A percentile compares a stretch with the other conserved stretches of the same genome.
phyloP scores from a whole-genome alignment of 2,888 invertebrate species.

The Acrobeloides nanus region DNA sequence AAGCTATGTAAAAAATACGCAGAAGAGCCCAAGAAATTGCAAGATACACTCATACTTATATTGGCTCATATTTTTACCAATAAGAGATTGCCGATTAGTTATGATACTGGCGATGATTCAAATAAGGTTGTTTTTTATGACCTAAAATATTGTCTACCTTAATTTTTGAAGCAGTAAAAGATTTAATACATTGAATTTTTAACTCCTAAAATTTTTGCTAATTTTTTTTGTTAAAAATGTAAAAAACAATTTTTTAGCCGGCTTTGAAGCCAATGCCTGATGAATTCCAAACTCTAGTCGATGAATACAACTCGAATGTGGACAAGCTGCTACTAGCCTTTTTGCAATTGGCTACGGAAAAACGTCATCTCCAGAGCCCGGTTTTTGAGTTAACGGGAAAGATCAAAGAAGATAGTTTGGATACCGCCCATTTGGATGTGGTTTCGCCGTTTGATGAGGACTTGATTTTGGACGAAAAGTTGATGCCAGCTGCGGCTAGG shows the following conservation, averaged over 20 bases:
- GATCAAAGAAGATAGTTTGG: too few relatives aligned
- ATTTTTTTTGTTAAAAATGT: too few relatives aligned
- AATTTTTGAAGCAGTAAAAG: too few relatives aligned
- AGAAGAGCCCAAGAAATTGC: slow-evolving; percentile 23
- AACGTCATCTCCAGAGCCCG: too few relatives aligned
- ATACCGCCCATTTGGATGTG: slow-evolving; percentile 6
- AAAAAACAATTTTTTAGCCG: slow-evolving; percentile 16
- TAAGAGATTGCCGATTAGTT: slow-evolving; percentile 29
- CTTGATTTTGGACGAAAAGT: slow-evolving; percentile 11
- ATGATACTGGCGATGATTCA: neutral
- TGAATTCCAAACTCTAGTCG: slow-evolving; percentile 21
- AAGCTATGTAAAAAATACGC: slow-evolving; percentile 26
- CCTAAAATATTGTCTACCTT: slow-evolving; percentile 10
- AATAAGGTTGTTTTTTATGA: slow-evolving; percentile 14
- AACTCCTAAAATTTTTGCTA: too few relatives aligned
- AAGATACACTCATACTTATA: slow-evolving; percentile 34
- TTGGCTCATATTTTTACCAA: slow-evolving; percentile 47
- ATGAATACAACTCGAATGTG: slow-evolving; percentile 37
- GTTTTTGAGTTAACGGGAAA: too few relatives aligned
- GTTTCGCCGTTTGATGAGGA: slow-evolving; percentile 13
- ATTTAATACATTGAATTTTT: too few relatives aligned
- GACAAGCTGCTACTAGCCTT: slow-evolving; percentile 33
- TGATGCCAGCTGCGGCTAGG: slow-evolving; percentile 11
- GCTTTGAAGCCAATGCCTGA: slow-evolving; percentile 26
- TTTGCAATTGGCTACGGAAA: too few relatives aligned